A percentile compares a stretch with the other conserved stretches of the same genome.
phyloP scores from a whole-genome alignment of 2,888 invertebrate species.

The Micoletzkya japonica region DNA sequence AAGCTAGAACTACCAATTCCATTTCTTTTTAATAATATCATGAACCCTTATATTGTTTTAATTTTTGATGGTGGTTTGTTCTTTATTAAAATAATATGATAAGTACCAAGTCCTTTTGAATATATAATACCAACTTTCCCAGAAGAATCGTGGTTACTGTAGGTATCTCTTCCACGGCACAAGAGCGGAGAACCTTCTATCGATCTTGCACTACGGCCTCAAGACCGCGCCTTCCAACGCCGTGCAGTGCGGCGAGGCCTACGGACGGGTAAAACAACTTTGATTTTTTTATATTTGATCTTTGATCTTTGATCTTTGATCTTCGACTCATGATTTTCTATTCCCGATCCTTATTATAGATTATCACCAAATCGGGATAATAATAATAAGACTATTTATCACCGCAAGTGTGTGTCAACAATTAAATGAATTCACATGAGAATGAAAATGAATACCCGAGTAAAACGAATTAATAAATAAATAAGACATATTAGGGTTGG shows the following conservation, averaged over 20 bases:
- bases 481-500: too few relatives aligned
- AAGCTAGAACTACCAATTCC: not conserved
- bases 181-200: conserved; percentile 67
- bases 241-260: conserved; percentile 65
- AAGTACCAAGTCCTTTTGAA: not conserved
- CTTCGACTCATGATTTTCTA: too few relatives aligned
- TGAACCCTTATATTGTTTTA: not conserved
- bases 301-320: too few relatives aligned
- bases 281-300: too few relatives aligned
- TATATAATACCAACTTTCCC: not conserved
- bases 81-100: not conserved
- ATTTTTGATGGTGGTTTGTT: not conserved
- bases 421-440: not conserved
- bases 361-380: too few relatives aligned
- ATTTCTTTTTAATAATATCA: not conserved
- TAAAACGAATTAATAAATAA: too few relatives aligned
- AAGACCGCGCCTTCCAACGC: conserved; percentile 67
- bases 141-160: not conserved
- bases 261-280: conserved; percentile 65
- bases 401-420: not conserved
- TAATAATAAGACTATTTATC: too few relatives aligned
- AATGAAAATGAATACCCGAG: too few relatives aligned
- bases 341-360: too few relatives aligned
- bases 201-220: conserved; percentile 67
- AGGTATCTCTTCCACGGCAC: conserved; percentile 66